These are phyloP conservation scores for Fragum sueziense DNA, from an alignment of 2,888 invertebrate genomes.

Conservation along the genomic window DNA sequence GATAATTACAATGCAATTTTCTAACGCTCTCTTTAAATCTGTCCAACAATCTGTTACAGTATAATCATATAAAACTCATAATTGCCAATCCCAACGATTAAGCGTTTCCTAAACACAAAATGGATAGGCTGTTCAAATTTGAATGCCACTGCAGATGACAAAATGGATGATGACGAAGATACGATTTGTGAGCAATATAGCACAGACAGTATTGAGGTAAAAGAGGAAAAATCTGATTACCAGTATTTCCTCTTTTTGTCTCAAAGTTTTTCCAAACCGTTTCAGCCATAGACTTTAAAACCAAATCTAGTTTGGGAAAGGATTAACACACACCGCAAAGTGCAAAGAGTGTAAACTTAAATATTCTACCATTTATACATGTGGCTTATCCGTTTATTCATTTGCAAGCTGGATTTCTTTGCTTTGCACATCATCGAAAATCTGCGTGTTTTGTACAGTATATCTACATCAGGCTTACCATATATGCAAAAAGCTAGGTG, in stretches of 20 bases:
- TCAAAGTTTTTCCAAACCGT: too few species aligned
- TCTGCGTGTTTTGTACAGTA: too few species aligned
- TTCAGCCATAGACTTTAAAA: background rate
- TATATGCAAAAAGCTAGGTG: too few species aligned
- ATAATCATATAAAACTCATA: background rate
- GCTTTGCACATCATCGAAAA: too few species aligned
- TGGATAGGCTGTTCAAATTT: too few species aligned
- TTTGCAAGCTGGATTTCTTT: too few species aligned
- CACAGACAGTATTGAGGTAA: background rate
- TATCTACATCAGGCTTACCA: too few species aligned
- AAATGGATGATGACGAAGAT: background rate
- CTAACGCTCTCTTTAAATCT: background rate
- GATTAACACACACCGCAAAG: conserved; percentile 7
- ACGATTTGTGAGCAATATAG: background rate
- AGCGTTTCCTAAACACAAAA: too few species aligned
- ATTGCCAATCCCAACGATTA: background rate
- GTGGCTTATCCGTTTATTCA: background rate
- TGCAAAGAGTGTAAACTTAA: background rate
- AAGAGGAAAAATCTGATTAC: background rate
- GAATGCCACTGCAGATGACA: background rate
- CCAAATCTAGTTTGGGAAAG: background rate
- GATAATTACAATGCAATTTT: background rate
- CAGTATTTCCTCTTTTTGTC: background rate
- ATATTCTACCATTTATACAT: background rate
- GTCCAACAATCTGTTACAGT: background rate